Conservation (phyloP, 2,888 invertebrate species). For the Chydorus sphaericus region DNA sequence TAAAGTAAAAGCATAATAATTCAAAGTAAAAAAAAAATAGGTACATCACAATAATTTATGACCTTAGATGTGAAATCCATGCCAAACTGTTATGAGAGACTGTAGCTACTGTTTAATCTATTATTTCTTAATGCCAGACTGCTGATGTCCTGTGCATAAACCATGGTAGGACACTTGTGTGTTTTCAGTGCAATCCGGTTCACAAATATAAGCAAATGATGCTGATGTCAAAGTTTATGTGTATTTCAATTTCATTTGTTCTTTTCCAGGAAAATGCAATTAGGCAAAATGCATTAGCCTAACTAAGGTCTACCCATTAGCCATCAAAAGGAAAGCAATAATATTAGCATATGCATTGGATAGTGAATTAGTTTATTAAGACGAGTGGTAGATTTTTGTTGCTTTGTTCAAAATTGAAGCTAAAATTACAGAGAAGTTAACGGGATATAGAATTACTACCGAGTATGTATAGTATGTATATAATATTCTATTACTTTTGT, state of each 20-base stretch:
- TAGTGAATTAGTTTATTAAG: too few relatives aligned
- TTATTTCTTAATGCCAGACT: neutral
- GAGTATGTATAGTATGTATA: too few relatives aligned
- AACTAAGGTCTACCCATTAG: too few relatives aligned
- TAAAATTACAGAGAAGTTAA: too few relatives aligned
- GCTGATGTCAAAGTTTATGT: neutral
- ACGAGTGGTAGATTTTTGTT: too few relatives aligned
- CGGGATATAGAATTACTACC: too few relatives aligned
- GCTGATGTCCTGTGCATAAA: slow-evolving; percentile 1
- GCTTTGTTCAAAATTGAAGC: too few relatives aligned
- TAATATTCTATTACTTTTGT: too few relatives aligned
- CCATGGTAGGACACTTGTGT: slow-evolving; percentile 1
- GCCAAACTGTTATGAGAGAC: slow-evolving; percentile 4
- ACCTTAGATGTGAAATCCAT: slow-evolving; percentile 3
- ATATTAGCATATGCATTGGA: too few relatives aligned
- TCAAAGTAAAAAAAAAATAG: slow-evolving; percentile 1
- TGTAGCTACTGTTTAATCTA: slow-evolving; percentile 2
- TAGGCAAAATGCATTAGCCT: too few relatives aligned
- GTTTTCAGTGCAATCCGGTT: slow-evolving; percentile 2
- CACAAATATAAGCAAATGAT: slow-evolving; percentile 2
- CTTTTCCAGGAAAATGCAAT: too few relatives aligned
- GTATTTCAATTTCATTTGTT: neutral
- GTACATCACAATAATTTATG: slow-evolving; percentile 1
- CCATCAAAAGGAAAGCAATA: too few relatives aligned
- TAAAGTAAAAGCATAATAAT: neutral